phyloP scores from a whole-genome alignment of 2,888 invertebrate species.

The Campaea margaritaria region DNA sequence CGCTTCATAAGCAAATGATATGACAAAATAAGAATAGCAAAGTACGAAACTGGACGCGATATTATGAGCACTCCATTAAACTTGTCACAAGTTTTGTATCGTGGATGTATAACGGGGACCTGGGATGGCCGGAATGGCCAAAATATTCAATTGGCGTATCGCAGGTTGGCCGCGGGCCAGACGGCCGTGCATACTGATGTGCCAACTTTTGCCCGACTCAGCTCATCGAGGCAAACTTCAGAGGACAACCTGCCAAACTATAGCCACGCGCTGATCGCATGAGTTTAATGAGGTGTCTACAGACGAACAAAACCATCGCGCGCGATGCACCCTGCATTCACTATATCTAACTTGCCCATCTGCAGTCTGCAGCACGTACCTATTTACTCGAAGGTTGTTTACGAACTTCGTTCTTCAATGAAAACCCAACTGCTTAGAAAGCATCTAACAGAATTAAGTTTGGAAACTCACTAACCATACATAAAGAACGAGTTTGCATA shows the following conservation, averaged over 20 bases:
- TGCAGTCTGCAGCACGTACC: too few species aligned
- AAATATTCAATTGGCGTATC: slow-evolving; percentile 83
- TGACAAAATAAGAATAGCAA: slow-evolving; percentile 37
- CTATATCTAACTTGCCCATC: not conserved
- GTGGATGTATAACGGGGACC: slow-evolving; percentile 61
- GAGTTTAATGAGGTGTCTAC: slow-evolving; percentile 63
- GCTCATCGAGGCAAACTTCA: slow-evolving; percentile 68
- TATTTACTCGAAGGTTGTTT: too few species aligned
- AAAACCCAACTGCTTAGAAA: too few species aligned
- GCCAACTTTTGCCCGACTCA: slow-evolving; percentile 76
- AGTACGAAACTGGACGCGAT: slow-evolving; percentile 50
- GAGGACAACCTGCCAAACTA: slow-evolving; percentile 69
- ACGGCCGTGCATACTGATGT: slow-evolving; percentile 76
- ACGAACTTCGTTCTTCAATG: too few species aligned
- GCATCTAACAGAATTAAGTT: too few species aligned
- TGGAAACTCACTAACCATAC: too few species aligned
- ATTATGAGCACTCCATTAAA: slow-evolving; percentile 67
- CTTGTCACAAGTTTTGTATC: slow-evolving; percentile 72
- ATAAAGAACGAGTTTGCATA: too few species aligned
- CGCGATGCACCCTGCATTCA: slow-evolving; percentile 5
- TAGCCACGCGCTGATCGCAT: slow-evolving; percentile 59
- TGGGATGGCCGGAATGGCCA: slow-evolving; percentile 62
- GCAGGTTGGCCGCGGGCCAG: slow-evolving; percentile 74
- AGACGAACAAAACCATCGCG: slow-evolving; percentile 29
- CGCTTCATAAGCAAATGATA: slow-evolving; percentile 36